phyloP scores from a whole-genome alignment of 2,888 invertebrate genomes.

The Myopa tessellatipennis region DNA sequence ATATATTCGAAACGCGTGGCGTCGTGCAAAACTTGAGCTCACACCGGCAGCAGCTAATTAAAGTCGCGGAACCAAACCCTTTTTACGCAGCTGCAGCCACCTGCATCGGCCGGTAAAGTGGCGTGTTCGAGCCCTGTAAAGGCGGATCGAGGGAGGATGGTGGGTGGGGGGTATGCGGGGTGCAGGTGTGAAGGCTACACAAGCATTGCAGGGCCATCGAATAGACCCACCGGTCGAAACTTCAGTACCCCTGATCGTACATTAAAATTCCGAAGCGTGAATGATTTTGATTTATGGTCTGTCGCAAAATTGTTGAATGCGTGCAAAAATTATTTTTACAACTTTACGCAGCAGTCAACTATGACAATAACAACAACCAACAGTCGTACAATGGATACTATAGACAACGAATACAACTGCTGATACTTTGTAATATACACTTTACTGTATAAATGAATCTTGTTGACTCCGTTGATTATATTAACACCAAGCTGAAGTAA shows the following conservation, averaged over 20 bases:
- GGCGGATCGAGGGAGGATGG: neutral
- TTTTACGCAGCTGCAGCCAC: conserved; percentile 14
- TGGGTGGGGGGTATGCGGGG: neutral
- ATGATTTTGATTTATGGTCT: conserved; percentile 66
- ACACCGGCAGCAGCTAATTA: conserved; percentile 19
- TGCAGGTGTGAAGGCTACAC: neutral
- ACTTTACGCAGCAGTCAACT: conserved; percentile 26
- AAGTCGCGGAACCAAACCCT: conserved; percentile 21
- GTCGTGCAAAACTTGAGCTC: neutral
- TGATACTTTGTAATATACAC: neutral
- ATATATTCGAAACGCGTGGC: neutral
- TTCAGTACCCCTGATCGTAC: neutral
- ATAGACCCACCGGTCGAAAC: neutral
- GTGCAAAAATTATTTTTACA: conserved; percentile 44
- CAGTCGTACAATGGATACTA: neutral
- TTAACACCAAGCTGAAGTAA: conserved; percentile 61
- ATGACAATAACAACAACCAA: neutral
- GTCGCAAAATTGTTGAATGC: conserved; percentile 60
- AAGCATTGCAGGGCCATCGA: neutral
- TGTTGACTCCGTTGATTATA: conserved; percentile 48
- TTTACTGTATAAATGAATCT: neutral
- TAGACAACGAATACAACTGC: neutral
- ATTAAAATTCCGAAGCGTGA: conserved; percentile 55
- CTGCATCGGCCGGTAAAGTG: neutral
- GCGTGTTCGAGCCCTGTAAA: neutral